These are phyloP conservation scores for Drosophila kuntzei DNA, from an alignment of 2,888 invertebrate species.

Conservation along the genomic window DNA sequence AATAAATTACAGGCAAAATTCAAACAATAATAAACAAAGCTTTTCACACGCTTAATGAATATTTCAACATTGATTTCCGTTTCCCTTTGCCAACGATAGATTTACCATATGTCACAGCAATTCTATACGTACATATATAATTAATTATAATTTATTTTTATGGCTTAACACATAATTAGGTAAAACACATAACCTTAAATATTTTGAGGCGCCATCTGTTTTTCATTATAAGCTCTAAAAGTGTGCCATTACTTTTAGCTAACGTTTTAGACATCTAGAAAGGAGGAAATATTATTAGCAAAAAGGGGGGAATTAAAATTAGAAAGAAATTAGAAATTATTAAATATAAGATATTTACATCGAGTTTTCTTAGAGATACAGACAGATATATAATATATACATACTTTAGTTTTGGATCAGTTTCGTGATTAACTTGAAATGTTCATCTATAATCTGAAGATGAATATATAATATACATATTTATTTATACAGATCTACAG, in stretches of 20 bases:
- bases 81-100: constrained; percentile 9
- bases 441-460: not conserved
- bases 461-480: constrained; percentile 1
- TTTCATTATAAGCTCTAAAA: constrained; percentile 14
- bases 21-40: constrained; percentile 25
- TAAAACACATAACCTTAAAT: constrained; percentile 17
- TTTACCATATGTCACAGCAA: constrained; percentile 15
- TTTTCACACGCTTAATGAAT: constrained; percentile 22
- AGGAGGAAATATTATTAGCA: not conserved
- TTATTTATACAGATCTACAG: not conserved
- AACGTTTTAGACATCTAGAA: not conserved
- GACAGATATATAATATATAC: not conserved
- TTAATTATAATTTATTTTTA: constrained; percentile 14
- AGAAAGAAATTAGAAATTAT: not conserved
- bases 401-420: not conserved
- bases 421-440: constrained; percentile 8
- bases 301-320: not conserved
- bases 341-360: not conserved
- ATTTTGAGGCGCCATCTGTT: constrained; percentile 16
- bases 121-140: constrained; percentile 1
- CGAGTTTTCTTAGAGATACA: not conserved
- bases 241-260: constrained; percentile 16
- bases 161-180: constrained; percentile 13
- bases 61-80: constrained; percentile 22
- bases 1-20: constrained; percentile 17